These are phyloP conservation scores for Apantesis nais DNA, from an alignment of 2,888 invertebrate genomes.

Conservation along the genomic window DNA sequence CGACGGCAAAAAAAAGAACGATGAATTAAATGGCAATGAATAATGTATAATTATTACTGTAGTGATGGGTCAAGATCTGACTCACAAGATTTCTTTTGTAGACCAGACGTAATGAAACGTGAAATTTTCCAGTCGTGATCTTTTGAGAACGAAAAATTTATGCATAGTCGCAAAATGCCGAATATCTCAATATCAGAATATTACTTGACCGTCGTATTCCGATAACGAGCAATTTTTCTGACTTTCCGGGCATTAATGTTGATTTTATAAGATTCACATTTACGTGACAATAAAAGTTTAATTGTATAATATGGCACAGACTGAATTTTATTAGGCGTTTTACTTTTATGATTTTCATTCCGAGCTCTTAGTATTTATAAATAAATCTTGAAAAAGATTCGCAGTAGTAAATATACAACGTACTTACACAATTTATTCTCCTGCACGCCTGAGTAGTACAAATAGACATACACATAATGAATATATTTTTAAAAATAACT, in stretches of 20 bases:
- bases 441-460: not conserved
- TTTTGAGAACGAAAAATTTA: slow-evolving; percentile 9
- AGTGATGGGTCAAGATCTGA: slow-evolving; percentile 16
- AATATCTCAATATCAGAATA: slow-evolving; percentile 11
- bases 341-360: slow-evolving; percentile 3
- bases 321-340: slow-evolving; percentile 12
- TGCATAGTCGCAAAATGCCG: slow-evolving; percentile 9
- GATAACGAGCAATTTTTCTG: slow-evolving; percentile 11
- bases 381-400: not conserved
- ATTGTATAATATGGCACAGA: slow-evolving; percentile 6
- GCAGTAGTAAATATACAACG: not conserved
- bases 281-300: slow-evolving; percentile 14
- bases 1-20: not conserved
- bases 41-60: not conserved
- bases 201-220: slow-evolving; percentile 17
- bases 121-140: slow-evolving; percentile 18
- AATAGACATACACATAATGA: not conserved
- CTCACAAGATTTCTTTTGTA: slow-evolving; percentile 15
- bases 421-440: not conserved
- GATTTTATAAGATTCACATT: slow-evolving; percentile 3
- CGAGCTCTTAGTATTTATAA: not conserved
- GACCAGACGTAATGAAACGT: slow-evolving; percentile 23
- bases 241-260: not conserved
- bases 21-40: not conserved
- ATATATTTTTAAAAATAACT: too few species aligned